Percentiles rank a stretch among this genome's conserved stretches.
Evolutionary conservation across 37 sponge, comb jelly and placozoan species (phyloP).

Genomic region (Beroe ovata): DNA sequence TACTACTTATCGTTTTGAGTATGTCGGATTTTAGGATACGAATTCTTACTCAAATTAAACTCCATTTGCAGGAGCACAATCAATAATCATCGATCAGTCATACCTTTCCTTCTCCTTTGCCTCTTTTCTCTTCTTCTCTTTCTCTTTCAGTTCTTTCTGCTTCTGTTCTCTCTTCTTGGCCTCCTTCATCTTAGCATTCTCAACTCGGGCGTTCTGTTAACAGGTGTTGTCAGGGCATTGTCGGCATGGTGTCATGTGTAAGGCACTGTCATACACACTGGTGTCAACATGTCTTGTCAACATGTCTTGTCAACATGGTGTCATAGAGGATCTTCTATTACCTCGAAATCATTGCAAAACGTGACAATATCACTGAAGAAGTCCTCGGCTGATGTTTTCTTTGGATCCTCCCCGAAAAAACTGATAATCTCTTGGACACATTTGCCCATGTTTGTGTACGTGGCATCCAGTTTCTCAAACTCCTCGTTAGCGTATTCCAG

Average conservation of each 20-base stretch:
- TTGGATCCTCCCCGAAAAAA: slow-evolving; percentile 75
- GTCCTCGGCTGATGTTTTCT: slow-evolving; percentile 87
- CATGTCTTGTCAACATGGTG: too few species aligned
- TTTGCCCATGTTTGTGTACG: slow-evolving; percentile 80
- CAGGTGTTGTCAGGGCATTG: too few species aligned
- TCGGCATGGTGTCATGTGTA: too few species aligned
- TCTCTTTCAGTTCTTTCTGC: slow-evolving; percentile 74
- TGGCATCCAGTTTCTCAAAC: slow-evolving; percentile 71
- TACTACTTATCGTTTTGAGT: too few species aligned
- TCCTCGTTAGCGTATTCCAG: slow-evolving; percentile 70
- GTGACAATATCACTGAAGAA: slow-evolving; percentile 87
- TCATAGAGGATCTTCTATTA: too few species aligned
- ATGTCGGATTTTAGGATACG: too few species aligned
- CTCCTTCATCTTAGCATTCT: slow-evolving; percentile 85
- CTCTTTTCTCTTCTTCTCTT: slow-evolving; percentile 50
- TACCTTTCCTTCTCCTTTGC: slow-evolving; percentile 4
- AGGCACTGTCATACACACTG: too few species aligned
- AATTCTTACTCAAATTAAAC: too few species aligned
- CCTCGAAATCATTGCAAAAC: slow-evolving; percentile 92
- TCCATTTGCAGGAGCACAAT: too few species aligned
- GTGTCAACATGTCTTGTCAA: too few species aligned
- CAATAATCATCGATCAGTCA: too few species aligned
- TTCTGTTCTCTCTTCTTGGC: slow-evolving; percentile 78
- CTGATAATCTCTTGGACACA: slow-evolving; percentile 70
- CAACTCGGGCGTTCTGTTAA: slow-evolving; percentile 77